phyloP scores from a whole-genome alignment of 2,797 vertebrate species.

The Bradypodion pumilum region DNA sequence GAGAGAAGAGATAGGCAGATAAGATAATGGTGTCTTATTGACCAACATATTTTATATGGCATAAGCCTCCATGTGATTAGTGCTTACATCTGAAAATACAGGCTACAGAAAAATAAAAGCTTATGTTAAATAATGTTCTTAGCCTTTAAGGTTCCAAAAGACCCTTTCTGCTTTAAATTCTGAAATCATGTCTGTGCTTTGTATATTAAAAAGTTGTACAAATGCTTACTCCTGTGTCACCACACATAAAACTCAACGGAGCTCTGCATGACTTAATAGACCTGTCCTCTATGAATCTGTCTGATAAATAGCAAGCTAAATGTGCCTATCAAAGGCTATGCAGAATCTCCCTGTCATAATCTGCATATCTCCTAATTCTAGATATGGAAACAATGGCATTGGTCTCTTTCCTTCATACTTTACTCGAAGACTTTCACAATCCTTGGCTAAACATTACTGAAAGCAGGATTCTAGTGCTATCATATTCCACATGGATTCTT shows the following conservation, averaged over 20 bases:
- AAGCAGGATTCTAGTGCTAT: not conserved
- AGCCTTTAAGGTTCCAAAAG: too few species aligned
- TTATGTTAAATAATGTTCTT: too few species aligned
- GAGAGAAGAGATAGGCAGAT: too few species aligned
- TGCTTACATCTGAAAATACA: too few species aligned
- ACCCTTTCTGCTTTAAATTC: too few species aligned
- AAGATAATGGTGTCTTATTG: too few species aligned
- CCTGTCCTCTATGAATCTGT: not conserved
- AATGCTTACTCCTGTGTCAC: not conserved
- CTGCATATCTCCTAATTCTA: not conserved
- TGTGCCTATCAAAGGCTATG: not conserved
- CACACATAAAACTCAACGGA: not conserved
- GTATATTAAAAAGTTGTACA: not conserved
- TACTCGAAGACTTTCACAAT: not conserved
- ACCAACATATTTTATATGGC: too few species aligned
- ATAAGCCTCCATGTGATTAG: too few species aligned
- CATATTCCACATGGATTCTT: not conserved
- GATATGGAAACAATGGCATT: not conserved
- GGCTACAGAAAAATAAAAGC: too few species aligned
- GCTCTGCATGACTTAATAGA: not conserved
- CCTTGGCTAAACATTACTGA: not conserved
- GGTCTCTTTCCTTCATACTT: not conserved
- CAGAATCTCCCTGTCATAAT: not conserved
- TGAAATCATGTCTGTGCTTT: not conserved
- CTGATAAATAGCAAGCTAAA: not conserved